These are phyloP conservation scores for Nomada fucata DNA, from an alignment of 2,888 invertebrate genomes.

Conservation along the genomic window DNA sequence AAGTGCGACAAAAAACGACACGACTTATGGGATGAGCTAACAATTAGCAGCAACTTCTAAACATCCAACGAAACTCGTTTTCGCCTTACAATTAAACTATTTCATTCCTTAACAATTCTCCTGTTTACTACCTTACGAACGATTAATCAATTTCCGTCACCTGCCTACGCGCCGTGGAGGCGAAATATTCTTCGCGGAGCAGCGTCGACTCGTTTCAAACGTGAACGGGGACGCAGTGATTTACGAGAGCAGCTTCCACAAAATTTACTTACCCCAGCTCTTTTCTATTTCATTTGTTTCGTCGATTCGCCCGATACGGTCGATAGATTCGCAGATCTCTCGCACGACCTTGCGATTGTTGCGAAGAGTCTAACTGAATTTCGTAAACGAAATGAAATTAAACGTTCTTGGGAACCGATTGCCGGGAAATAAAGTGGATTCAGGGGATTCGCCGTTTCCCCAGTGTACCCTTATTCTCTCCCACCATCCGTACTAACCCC, in stretches of 20 bases:
- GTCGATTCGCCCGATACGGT: conserved; percentile 12
- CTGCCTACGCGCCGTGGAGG: no score
- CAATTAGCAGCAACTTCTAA: no score
- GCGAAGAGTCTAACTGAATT: conserved; percentile 16
- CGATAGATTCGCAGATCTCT: conserved; percentile 26
- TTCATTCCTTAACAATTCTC: no score
- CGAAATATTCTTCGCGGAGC: no score
- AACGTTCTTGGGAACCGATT: conserved; percentile 3
- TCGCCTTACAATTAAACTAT: no score
- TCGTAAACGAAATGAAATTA: conserved; percentile 4
- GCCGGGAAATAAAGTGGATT: conserved; percentile 4
- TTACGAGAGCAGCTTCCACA: not conserved
- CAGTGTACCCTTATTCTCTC: no score
- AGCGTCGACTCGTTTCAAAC: not conserved
- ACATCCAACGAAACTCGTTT: no score
- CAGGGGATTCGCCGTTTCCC: not conserved
- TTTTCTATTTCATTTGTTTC: conserved; percentile 24
- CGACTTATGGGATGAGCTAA: no score
- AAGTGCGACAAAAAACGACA: no score
- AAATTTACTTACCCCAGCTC: conserved; percentile 27
- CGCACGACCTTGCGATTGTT: conserved; percentile 6
- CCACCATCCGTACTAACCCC: not conserved
- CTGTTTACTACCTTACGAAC: no score
- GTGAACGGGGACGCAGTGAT: conserved; percentile 1
- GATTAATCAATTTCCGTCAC: no score